A percentile compares a stretch with the other conserved stretches of the same genome.
Evolutionary conservation across 2,888 invertebrate genomes (phyloP).

Genomic region (Drosophila kuntzei): DNA sequence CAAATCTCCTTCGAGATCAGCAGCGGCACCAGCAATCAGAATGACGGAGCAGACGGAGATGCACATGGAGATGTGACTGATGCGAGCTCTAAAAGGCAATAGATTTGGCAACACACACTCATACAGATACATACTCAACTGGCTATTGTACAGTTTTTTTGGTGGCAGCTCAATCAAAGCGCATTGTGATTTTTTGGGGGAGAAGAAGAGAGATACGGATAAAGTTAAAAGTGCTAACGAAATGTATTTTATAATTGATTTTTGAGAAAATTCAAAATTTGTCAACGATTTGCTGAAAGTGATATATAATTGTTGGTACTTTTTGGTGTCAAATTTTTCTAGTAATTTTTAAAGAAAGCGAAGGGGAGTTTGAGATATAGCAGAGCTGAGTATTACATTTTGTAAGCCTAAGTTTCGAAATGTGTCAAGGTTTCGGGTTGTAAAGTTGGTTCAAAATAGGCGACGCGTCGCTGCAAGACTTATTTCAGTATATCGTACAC

Average conservation of each 20-base stretch:
- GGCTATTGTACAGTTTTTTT: slow-evolving; percentile 55
- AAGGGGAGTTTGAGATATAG: not conserved
- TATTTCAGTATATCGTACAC: slow-evolving; percentile 38
- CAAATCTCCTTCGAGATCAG: slow-evolving; percentile 82
- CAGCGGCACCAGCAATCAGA: slow-evolving; percentile 43
- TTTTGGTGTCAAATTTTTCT: slow-evolving; percentile 63
- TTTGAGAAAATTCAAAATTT: slow-evolving; percentile 71
- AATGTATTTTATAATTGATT: slow-evolving; percentile 63
- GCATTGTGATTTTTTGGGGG: slow-evolving; percentile 83
- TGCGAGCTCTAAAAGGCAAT: slow-evolving; percentile 56
- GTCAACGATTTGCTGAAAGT: slow-evolving; percentile 75
- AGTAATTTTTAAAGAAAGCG: slow-evolving; percentile 33
- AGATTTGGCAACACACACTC: slow-evolving; percentile 28
- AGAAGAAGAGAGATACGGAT: slow-evolving; percentile 17
- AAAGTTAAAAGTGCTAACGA: slow-evolving; percentile 48
- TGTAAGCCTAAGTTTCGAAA: slow-evolving; percentile 39
- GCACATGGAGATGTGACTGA: slow-evolving; percentile 54
- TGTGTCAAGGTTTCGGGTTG: slow-evolving; percentile 61
- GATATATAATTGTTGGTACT: slow-evolving; percentile 74
- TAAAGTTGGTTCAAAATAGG: slow-evolving; percentile 61
- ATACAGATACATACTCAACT: slow-evolving; percentile 35
- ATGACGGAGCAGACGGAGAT: slow-evolving; percentile 9
- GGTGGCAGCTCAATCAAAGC: slow-evolving; percentile 85
- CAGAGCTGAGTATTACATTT: slow-evolving; percentile 28
- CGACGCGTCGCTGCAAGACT: slow-evolving; percentile 50